phyloP scores from a whole-genome alignment of 2,888 invertebrate genomes.

The Hirtodrosophila duncani region DNA sequence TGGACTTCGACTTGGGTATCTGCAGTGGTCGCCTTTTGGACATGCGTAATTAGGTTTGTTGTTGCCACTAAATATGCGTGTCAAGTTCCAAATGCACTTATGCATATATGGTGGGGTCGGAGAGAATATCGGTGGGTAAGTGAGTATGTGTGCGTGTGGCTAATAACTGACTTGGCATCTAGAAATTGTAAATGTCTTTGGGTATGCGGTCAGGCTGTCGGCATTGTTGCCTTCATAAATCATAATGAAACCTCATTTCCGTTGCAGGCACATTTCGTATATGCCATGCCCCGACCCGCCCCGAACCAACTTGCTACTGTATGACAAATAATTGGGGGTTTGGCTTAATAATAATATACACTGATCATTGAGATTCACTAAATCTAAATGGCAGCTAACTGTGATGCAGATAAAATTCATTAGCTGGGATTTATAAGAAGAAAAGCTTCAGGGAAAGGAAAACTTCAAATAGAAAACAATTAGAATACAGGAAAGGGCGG shows the following conservation, averaged over 20 bases:
- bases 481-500: too few species aligned
- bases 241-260: constrained; percentile 72
- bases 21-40: constrained; percentile 44
- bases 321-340: constrained; percentile 42
- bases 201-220: constrained; percentile 7
- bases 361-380: constrained; percentile 52
- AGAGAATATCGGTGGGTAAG: background rate
- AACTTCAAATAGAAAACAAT: too few species aligned
- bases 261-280: constrained; percentile 53
- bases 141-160: constrained; percentile 8
- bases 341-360: constrained; percentile 67
- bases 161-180: constrained; percentile 39
- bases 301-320: constrained; percentile 11
- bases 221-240: constrained; percentile 50
- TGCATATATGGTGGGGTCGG: background rate
- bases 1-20: constrained; percentile 2
- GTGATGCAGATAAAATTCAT: too few species aligned
- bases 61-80: constrained; percentile 70
- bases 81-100: constrained; percentile 50
- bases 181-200: constrained; percentile 50
- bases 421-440: too few species aligned
- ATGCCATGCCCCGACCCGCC: constrained; percentile 1
- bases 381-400: constrained; percentile 32
- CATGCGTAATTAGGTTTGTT: constrained; percentile 71
- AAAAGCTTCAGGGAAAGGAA: too few species aligned